Conservation (phyloP, 2,113 vertebrate species). For the Rana temporaria region DNA sequence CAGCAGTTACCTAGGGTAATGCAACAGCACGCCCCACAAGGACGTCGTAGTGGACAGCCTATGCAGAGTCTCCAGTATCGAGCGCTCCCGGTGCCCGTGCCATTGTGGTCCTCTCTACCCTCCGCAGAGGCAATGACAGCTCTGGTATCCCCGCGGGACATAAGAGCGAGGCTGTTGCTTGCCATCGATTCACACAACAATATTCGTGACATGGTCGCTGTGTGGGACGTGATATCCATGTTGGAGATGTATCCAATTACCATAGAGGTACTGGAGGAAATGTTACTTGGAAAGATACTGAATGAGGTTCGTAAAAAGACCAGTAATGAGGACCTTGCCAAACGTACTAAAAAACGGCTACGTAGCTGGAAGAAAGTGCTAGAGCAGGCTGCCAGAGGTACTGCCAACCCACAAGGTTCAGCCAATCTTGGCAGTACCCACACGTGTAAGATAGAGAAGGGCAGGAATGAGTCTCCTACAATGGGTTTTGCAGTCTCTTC, state of each 20-base stretch:
- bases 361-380: conserved; percentile 93
- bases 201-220: too few species aligned
- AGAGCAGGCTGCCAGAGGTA: conserved; percentile 75
- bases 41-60: conserved; percentile 67
- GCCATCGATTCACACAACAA: too few species aligned
- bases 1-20: conserved; percentile 68
- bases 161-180: too few species aligned
- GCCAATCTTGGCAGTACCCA: conserved; percentile 81
- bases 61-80: too few species aligned
- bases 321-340: conserved; percentile 90
- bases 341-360: conserved; percentile 90
- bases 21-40: conserved; percentile 68
- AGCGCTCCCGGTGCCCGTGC: too few species aligned
- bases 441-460: conserved; percentile 85
- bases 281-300: conserved; percentile 92
- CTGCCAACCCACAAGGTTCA: conserved; percentile 76
- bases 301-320: conserved; percentile 94
- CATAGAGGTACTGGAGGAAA: too few species aligned
- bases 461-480: conserved; percentile 78
- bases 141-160: too few species aligned
- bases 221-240: too few species aligned
- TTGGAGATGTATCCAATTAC: too few species aligned
- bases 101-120: too few species aligned
- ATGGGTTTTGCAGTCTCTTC: conserved; percentile 65
- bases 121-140: too few species aligned